Evolutionary conservation across 2,888 invertebrate genomes (phyloP).

Genomic region (Cheilosia impressa): DNA sequence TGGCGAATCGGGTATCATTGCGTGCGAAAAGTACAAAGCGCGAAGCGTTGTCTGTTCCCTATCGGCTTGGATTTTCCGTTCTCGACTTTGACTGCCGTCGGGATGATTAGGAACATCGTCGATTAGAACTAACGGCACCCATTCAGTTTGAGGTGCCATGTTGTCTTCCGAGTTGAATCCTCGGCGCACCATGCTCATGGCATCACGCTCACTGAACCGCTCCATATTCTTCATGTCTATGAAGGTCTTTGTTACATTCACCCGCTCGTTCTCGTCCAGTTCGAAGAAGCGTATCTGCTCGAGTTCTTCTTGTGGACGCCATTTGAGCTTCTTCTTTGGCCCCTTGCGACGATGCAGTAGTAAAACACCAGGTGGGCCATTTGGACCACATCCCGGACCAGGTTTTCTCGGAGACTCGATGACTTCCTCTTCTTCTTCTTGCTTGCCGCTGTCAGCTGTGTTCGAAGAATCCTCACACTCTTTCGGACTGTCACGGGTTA

Average conservation of each 20-base stretch:
- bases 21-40: conserved; percentile 91
- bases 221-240: conserved; percentile 96
- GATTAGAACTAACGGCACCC: conserved; percentile 89
- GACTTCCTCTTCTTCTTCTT: conserved; percentile 75
- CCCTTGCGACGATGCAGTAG: conserved; percentile 89
- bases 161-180: conserved; percentile 88
- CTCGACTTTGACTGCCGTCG: conserved; percentile 91
- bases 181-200: conserved; percentile 91
- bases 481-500: conserved; percentile 60
- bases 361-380: conserved; percentile 90
- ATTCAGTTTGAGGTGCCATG: conserved; percentile 92
- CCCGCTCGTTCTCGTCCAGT: conserved; percentile 97
- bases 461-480: conserved; percentile 74
- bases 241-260: conserved; percentile 96
- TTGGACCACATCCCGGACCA: conserved; percentile 84
- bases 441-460: conserved; percentile 77
- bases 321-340: conserved; percentile 91
- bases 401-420: conserved; percentile 80
- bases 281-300: conserved; percentile 95
- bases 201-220: conserved; percentile 92
- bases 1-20: conserved; percentile 93
- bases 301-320: conserved; percentile 91
- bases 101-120: conserved; percentile 88
- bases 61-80: conserved; percentile 93
- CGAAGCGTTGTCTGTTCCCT: conserved; percentile 93